Conservation (phyloP, 1,140 invertebrate species). For the Bombyx mori region DNA sequence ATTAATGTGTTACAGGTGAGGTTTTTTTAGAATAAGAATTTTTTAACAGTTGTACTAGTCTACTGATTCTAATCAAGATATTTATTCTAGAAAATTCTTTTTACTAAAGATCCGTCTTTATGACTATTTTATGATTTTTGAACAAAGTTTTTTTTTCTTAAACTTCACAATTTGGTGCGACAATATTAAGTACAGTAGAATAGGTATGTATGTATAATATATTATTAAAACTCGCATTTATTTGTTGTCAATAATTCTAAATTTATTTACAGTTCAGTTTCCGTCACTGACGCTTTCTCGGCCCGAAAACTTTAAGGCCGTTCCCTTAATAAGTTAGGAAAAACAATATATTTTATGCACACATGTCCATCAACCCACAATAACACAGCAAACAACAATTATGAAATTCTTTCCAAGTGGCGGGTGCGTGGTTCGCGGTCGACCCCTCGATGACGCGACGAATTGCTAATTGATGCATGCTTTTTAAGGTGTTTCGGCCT, state of each 20-base stretch:
- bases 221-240: no score
- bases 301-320: slow-evolving; percentile 16
- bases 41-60: no score
- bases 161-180: no score
- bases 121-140: no score
- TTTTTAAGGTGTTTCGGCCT: slow-evolving; percentile 38
- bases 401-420: slow-evolving; percentile 56
- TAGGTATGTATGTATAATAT: no score
- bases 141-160: no score
- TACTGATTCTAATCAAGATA: no score
- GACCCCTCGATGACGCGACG: slow-evolving; percentile 48
- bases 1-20: no score
- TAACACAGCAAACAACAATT: slow-evolving; percentile 67
- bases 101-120: no score
- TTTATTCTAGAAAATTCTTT: no score
- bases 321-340: slow-evolving; percentile 31
- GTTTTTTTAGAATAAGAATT: no score
- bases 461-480: slow-evolving; percentile 48
- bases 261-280: slow-evolving; percentile 63
- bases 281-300: slow-evolving; percentile 29
- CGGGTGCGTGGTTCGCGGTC: slow-evolving; percentile 25
- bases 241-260: slow-evolving; percentile 24
- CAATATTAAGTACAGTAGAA: no score
- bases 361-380: slow-evolving; percentile 61
- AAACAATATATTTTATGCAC: slow-evolving; percentile 39